phyloP scores from a whole-genome alignment of 2,888 invertebrate species.

The Hanleya hanleyi region DNA sequence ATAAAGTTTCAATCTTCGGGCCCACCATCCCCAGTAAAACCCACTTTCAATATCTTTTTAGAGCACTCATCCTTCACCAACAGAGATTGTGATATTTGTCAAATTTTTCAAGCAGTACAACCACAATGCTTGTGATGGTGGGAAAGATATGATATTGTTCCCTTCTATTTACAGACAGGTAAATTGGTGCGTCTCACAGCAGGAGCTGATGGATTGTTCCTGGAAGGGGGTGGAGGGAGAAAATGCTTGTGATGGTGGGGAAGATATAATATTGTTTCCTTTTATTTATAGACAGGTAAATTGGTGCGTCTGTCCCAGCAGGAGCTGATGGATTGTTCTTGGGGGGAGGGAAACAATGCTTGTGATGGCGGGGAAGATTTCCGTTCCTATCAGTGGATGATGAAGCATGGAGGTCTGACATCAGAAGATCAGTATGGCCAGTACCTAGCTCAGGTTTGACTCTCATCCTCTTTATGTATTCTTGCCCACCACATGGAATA shows the following conservation, averaged over 20 bases:
- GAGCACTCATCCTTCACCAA: no score
- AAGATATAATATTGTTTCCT: no score
- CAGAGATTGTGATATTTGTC: no score
- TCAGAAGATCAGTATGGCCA: conserved; percentile 93
- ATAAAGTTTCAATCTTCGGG: no score
- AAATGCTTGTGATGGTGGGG: conserved; percentile 96
- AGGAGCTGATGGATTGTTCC: conserved; percentile 95
- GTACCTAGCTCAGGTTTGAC: conserved; percentile 92
- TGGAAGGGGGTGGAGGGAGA: conserved; percentile 98
- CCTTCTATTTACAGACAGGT: conserved; percentile 76
- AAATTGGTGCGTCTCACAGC: conserved; percentile 89
- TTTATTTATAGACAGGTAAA: conserved; percentile 77
- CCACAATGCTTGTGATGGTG: no score
- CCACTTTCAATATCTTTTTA: no score
- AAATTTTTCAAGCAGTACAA: no score
- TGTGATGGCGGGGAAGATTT: conserved; percentile 99
- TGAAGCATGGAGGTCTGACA: conserved; percentile 90
- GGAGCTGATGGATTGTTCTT: conserved; percentile 95
- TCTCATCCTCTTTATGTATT: conserved; percentile 16
- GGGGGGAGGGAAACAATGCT: conserved; percentile 93
- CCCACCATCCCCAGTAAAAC: no score
- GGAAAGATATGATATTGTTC: no score
- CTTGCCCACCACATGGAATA: no score
- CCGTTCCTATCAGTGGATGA: conserved; percentile 93
- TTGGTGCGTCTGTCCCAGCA: conserved; percentile 91